phyloP scores from a whole-genome alignment of 2,888 invertebrate genomes.

The Limenitis arthemis region DNA sequence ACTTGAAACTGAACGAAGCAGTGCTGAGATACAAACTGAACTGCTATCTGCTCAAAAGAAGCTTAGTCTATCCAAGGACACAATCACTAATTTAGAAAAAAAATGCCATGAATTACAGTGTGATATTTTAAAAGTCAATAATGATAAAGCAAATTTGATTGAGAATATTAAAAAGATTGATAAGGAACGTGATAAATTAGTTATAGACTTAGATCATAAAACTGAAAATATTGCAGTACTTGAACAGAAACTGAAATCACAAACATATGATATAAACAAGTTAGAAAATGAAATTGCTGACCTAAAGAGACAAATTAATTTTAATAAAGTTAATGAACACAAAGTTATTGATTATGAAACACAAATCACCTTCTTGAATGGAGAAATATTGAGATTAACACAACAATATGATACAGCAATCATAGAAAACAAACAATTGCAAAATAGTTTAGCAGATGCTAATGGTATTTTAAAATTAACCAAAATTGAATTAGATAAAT shows the following conservation, averaged over 20 bases:
- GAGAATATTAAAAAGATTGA: constrained; percentile 76
- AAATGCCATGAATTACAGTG: constrained; percentile 72
- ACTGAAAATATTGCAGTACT: constrained; percentile 76
- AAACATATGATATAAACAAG: constrained; percentile 66
- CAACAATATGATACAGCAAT: constrained; percentile 72
- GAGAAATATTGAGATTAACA: constrained; percentile 70
- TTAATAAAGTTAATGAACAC: constrained; percentile 60
- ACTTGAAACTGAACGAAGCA: constrained; percentile 82
- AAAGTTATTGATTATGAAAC: constrained; percentile 61
- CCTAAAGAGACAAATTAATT: constrained; percentile 66
- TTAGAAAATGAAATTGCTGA: constrained; percentile 71
- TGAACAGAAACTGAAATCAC: constrained; percentile 76
- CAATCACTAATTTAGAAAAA: constrained; percentile 69
- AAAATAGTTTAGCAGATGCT: constrained; percentile 78
- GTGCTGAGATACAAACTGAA: constrained; percentile 79
- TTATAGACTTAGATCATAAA: constrained; percentile 80
- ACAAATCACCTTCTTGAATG: constrained; percentile 71
- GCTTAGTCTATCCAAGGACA: constrained; percentile 72
- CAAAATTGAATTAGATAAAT: constrained; percentile 77
- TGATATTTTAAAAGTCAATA: constrained; percentile 73
- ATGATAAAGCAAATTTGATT: constrained; percentile 75
- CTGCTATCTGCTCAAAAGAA: constrained; percentile 75
- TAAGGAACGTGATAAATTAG: constrained; percentile 77
- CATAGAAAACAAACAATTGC: constrained; percentile 80
- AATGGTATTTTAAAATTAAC: constrained; percentile 74